Evolutionary conservation across 2,113 vertebrate genomes (phyloP).

Genomic region (Rafetus swinhoei): DNA sequence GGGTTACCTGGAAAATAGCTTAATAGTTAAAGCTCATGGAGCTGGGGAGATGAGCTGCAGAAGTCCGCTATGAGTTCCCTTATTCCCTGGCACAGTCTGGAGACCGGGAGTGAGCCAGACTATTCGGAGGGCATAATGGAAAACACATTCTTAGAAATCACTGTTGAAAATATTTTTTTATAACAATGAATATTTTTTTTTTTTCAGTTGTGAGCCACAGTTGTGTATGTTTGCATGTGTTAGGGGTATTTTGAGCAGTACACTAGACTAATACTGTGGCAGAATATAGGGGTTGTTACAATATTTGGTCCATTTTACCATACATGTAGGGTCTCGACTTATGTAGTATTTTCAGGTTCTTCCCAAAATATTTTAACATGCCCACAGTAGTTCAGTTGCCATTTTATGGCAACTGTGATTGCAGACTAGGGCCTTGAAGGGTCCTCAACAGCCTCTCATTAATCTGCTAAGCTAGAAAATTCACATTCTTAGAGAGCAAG

Average conservation of each 20-base stretch:
- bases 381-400: neutral
- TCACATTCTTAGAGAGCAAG: neutral
- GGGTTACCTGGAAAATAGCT: no score
- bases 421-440: neutral
- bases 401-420: neutral
- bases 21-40: no score
- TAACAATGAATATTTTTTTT: neutral
- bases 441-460: neutral
- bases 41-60: neutral
- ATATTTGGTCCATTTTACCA: neutral
- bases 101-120: neutral
- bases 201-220: neutral
- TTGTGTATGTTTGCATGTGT: neutral
- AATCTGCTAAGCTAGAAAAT: neutral
- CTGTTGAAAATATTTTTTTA: neutral
- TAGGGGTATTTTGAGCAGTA: neutral
- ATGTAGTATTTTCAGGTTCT: neutral
- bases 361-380: neutral
- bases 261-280: neutral
- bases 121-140: neutral
- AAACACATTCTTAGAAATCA: neutral
- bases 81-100: neutral
- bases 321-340: fast-evolving
- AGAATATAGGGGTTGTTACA: neutral
- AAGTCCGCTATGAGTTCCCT: neutral